phyloP scores from a whole-genome alignment of 2,797 vertebrate genomes.

The Synaphobranchus kaupii region DNA sequence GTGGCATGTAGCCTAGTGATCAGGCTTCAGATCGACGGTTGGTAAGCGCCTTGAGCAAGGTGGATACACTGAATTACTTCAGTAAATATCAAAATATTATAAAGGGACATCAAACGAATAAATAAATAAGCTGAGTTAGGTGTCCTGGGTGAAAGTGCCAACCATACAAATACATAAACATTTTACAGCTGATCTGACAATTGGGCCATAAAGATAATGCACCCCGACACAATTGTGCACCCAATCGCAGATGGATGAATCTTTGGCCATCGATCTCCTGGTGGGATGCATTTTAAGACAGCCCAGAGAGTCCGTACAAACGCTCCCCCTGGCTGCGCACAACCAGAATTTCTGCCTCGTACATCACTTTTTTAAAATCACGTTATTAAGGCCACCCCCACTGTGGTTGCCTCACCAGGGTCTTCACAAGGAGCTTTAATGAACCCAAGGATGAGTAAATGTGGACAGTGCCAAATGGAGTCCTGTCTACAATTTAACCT shows the following conservation, averaged over 20 bases:
- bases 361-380: conserved; percentile 50
- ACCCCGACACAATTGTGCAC: neutral
- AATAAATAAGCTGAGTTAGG: neutral
- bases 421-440: conserved; percentile 31
- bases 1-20: neutral
- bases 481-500: conserved; percentile 48
- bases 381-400: conserved; percentile 58
- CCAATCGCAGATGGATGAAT: neutral
- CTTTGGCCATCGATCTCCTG: neutral
- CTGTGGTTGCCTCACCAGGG: conserved; percentile 34
- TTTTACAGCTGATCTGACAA: neutral
- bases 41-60: neutral
- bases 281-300: neutral
- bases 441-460: conserved; percentile 33
- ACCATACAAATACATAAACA: neutral
- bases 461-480: conserved; percentile 42
- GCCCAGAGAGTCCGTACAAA: neutral
- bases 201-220: neutral
- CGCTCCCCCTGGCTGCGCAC: conserved; percentile 17
- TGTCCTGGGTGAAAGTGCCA: neutral
- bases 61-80: neutral
- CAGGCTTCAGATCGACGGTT: neutral
- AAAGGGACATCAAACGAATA: neutral
- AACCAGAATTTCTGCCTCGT: conserved; percentile 21
- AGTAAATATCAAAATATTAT: neutral